A percentile compares a stretch with the other conserved stretches of the same genome.
phyloP scores from a whole-genome alignment of 2,888 invertebrate genomes.

The Margaritifera margaritifera region DNA sequence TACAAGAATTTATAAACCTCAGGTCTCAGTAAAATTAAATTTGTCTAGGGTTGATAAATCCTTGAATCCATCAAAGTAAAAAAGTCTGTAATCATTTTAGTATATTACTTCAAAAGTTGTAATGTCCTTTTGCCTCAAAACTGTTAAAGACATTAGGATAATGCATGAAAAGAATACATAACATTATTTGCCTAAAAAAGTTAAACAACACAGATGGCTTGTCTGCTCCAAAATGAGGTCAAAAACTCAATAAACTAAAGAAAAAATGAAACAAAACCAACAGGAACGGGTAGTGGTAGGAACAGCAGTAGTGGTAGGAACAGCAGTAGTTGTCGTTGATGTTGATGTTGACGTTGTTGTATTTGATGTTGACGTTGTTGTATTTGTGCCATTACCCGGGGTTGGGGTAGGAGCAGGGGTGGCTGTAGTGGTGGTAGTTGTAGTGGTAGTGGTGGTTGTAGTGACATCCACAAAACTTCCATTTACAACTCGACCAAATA shows the following conservation, averaged over 20 bases:
- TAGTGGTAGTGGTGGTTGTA: constrained; percentile 28
- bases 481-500: constrained; percentile 48
- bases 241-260: neutral
- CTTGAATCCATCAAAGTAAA: too few relatives aligned
- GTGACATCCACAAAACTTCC: constrained; percentile 40
- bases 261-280: neutral
- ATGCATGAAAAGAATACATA: too few relatives aligned
- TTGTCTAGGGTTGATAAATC: too few relatives aligned
- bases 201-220: neutral
- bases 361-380: constrained; percentile 14
- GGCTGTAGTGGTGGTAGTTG: constrained; percentile 9
- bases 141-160: too few relatives aligned
- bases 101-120: too few relatives aligned
- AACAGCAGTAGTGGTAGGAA: neutral
- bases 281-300: neutral
- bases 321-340: constrained; percentile 9
- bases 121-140: too few relatives aligned
- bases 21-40: too few relatives aligned
- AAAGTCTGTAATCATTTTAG: too few relatives aligned
- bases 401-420: constrained; percentile 3
- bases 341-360: constrained; percentile 7
- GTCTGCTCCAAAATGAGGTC: neutral
- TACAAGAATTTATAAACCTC: too few relatives aligned
- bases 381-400: constrained; percentile 8
- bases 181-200: too few relatives aligned